phyloP scores from a whole-genome alignment of 1,140 invertebrate genomes.

The Littorina saxatilis region DNA sequence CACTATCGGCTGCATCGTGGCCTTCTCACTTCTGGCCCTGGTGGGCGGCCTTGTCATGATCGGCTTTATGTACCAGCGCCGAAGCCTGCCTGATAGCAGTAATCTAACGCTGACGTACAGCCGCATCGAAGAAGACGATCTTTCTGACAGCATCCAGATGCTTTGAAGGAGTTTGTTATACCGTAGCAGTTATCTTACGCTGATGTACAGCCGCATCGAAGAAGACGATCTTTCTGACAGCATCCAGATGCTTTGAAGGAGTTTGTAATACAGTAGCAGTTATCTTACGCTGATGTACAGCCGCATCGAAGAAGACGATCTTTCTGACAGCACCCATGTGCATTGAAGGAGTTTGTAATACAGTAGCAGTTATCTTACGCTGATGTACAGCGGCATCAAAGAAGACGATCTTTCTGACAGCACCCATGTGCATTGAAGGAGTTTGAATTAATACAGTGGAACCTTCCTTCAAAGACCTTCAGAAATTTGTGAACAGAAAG shows the following conservation, averaged over 20 bases:
- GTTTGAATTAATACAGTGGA: too few relatives aligned
- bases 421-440: too few relatives aligned
- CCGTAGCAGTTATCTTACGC: neutral
- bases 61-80: conserved; percentile 33
- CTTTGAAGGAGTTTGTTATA: conserved; percentile 6
- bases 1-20: conserved; percentile 34
- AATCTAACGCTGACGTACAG: conserved; percentile 32
- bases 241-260: conserved; percentile 27
- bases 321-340: too few relatives aligned
- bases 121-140: conserved; percentile 29
- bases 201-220: conserved; percentile 31
- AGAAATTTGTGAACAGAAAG: too few relatives aligned
- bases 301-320: too few relatives aligned
- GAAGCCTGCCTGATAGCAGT: conserved; percentile 15
- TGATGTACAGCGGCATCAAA: too few relatives aligned
- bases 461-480: too few relatives aligned
- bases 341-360: too few relatives aligned
- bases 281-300: too few relatives aligned
- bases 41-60: conserved; percentile 32
- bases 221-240: conserved; percentile 23
- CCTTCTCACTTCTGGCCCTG: conserved; percentile 33
- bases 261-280: too few relatives aligned
- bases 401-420: too few relatives aligned
- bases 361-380: too few relatives aligned
- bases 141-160: conserved; percentile 33